Percentiles rank a stretch among this genome's conserved stretches.
phyloP scores from a whole-genome alignment of 2,797 vertebrate species.

The Peromyscus eremicus region DNA sequence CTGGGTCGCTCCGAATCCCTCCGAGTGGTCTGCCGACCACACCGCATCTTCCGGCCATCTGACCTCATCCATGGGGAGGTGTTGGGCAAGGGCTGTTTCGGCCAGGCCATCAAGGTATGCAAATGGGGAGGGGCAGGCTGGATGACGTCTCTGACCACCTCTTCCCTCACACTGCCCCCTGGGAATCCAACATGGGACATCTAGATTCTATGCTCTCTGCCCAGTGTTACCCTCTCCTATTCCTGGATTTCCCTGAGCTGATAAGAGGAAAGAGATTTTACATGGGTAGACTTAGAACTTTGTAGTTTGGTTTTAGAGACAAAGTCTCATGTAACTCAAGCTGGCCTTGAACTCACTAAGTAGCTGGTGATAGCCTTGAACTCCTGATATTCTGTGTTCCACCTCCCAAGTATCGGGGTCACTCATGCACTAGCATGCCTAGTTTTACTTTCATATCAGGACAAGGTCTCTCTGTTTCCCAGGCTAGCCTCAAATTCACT shows the following conservation, averaged over 20 bases:
- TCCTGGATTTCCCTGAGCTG: not conserved
- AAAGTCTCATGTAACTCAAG: not conserved
- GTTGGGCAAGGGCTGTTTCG: constrained; percentile 97
- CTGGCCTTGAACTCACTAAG: not conserved
- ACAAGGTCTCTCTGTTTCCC: constrained; percentile 2
- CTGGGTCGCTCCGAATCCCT: constrained; percentile 97
- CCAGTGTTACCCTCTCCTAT: not conserved
- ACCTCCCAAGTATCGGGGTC: not conserved
- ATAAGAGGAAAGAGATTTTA: not conserved
- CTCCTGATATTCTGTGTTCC: not conserved
- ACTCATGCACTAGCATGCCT: not conserved
- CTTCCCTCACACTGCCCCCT: not conserved
- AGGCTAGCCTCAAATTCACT: not conserved
- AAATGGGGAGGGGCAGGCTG: not conserved
- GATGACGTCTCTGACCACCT: not conserved
- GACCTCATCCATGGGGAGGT: constrained; percentile 99
- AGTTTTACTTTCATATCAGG: not conserved
- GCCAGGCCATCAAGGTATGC: constrained; percentile 97
- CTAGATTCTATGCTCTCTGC: not conserved
- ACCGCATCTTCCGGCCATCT: constrained; percentile 97
- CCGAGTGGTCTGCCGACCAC: constrained; percentile 92
- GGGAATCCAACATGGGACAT: not conserved
- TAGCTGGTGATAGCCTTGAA: not conserved
- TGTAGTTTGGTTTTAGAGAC: not conserved
- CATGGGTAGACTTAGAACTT: not conserved